These are phyloP conservation scores for Panthera tigris DNA, from an alignment of 2,113 vertebrate genomes.

Conservation along the genomic window DNA sequence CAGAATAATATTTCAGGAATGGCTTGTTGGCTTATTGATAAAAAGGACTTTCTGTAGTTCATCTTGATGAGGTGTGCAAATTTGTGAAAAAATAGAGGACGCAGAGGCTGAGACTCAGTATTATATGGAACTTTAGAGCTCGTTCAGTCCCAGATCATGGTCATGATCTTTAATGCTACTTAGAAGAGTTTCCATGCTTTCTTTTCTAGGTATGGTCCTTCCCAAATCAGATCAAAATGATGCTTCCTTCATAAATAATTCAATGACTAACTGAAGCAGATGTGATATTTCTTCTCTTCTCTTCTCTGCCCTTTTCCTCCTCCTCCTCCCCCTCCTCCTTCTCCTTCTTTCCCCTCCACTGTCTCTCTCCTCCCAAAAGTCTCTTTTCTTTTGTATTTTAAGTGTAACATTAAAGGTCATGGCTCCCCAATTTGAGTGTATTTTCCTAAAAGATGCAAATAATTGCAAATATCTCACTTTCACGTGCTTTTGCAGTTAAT, in stretches of 20 bases:
- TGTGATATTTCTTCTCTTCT: neutral
- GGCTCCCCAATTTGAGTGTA: neutral
- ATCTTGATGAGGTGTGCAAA: neutral
- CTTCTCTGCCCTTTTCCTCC: neutral
- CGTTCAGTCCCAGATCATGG: neutral
- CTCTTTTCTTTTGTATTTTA: conserved; percentile 6
- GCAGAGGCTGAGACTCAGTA: accelerated
- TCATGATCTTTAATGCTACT: neutral
- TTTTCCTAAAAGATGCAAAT: conserved; percentile 23
- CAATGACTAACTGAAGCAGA: neutral
- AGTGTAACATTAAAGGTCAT: neutral
- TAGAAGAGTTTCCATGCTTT: neutral
- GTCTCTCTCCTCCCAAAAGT: neutral
- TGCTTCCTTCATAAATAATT: neutral
- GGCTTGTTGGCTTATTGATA: neutral
- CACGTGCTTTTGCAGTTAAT: neutral
- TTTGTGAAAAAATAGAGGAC: neutral
- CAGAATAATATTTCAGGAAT: neutral
- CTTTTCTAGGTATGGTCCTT: neutral
- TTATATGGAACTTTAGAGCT: neutral
- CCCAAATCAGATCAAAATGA: neutral
- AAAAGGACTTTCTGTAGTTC: neutral
- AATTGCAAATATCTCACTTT: neutral
- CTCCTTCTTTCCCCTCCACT: neutral
- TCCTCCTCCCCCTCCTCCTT: neutral